phyloP scores from a whole-genome alignment of 2,888 invertebrate genomes.

The Cacoxenus indagator region DNA sequence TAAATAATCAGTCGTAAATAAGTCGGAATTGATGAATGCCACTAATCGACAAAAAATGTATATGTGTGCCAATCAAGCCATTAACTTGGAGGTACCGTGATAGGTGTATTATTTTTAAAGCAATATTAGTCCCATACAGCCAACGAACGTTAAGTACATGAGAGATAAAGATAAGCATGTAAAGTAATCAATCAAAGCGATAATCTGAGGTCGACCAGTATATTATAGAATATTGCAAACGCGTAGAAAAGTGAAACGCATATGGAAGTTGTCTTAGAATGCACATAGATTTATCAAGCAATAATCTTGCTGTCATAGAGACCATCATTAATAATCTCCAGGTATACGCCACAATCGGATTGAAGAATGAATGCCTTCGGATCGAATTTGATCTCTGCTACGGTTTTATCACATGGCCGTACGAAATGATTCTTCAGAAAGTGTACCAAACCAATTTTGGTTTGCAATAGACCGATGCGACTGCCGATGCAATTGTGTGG shows the following conservation, averaged over 20 bases:
- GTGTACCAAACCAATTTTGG: slow-evolving; percentile 65
- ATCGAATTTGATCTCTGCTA: slow-evolving; percentile 54
- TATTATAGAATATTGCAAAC: background rate
- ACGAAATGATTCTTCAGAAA: slow-evolving; percentile 66
- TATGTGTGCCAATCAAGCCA: background rate
- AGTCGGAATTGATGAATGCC: too few species aligned
- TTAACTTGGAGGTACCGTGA: too few species aligned
- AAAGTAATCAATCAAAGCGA: slow-evolving; percentile 1
- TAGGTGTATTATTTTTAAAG: too few species aligned
- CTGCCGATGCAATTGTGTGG: slow-evolving; percentile 68
- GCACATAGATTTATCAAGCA: background rate
- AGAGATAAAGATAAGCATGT: too few species aligned
- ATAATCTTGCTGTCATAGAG: slow-evolving; percentile 45
- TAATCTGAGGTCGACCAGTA: background rate
- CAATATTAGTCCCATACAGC: too few species aligned
- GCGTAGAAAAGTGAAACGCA: too few species aligned
- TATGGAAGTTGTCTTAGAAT: too few species aligned
- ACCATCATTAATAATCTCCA: slow-evolving; percentile 60
- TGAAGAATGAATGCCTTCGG: slow-evolving; percentile 61
- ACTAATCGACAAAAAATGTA: background rate
- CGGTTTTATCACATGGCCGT: slow-evolving; percentile 47
- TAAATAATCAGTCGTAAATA: too few species aligned
- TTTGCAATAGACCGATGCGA: slow-evolving; percentile 65
- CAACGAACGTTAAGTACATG: too few species aligned
- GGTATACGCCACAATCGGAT: slow-evolving; percentile 50